Conservation (phyloP, 2,888 invertebrate genomes). For the Nesidiocoris tenuis region DNA sequence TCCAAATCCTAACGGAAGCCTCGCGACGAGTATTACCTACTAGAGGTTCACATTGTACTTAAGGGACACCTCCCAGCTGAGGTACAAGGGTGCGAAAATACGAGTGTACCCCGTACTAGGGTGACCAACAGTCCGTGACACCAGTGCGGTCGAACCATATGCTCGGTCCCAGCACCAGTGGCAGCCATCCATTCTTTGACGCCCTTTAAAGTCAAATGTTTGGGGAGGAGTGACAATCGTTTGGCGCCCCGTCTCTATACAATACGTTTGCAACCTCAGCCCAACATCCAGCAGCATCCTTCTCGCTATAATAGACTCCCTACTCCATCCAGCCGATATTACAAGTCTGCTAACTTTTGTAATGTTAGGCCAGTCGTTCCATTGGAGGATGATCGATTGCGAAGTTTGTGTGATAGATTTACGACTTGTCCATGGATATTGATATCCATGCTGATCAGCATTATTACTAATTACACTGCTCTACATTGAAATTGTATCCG, state of each 20-base stretch:
- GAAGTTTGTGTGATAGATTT: too few relatives aligned
- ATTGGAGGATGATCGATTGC: too few relatives aligned
- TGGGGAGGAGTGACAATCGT: conserved; percentile 32
- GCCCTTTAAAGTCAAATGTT: conserved; percentile 26
- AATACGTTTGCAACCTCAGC: not conserved
- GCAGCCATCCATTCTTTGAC: not conserved
- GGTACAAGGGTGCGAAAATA: not conserved
- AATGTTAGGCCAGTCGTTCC: too few relatives aligned
- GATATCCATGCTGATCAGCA: too few relatives aligned
- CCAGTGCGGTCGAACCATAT: not conserved
- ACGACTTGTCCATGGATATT: too few relatives aligned
- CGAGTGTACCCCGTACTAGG: not conserved
- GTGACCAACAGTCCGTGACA: not conserved
- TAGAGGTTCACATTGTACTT: not conserved
- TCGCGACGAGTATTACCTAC: not conserved
- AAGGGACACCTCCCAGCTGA: not conserved
- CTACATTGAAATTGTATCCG: too few relatives aligned
- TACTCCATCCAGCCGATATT: not conserved
- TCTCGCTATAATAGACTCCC: not conserved
- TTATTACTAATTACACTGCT: too few relatives aligned
- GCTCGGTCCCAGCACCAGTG: not conserved
- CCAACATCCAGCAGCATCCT: not conserved
- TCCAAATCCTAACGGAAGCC: not conserved
- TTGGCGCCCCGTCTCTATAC: not conserved
- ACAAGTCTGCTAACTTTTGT: not conserved